phyloP scores from a whole-genome alignment of 2,113 vertebrate genomes.

The Enhydra lutris region DNA sequence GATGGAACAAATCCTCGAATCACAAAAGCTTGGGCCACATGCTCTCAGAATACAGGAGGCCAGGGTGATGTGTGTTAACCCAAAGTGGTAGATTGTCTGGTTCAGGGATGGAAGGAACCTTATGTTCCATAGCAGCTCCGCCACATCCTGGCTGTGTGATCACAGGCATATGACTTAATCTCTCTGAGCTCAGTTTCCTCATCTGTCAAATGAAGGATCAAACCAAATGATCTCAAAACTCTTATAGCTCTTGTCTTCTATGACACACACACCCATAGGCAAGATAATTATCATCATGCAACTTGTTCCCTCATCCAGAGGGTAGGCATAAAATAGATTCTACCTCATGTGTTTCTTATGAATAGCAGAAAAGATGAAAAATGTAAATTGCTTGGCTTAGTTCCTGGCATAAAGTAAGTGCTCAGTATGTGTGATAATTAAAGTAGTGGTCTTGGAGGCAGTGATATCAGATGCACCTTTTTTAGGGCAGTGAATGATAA shows the following conservation, averaged over 20 bases:
- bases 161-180: neutral
- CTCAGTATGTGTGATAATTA: neutral
- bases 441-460: neutral
- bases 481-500: neutral
- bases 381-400: neutral
- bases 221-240: slow-evolving; percentile 18
- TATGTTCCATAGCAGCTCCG: neutral
- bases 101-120: neutral
- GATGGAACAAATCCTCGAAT: neutral
- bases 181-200: neutral
- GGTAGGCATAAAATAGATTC: neutral
- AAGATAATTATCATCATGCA: neutral
- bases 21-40: neutral
- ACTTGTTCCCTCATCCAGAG: neutral
- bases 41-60: neutral
- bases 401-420: neutral
- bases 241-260: neutral
- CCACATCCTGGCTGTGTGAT: neutral
- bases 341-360: neutral
- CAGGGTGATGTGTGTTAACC: neutral
- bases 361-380: neutral
- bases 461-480: neutral
- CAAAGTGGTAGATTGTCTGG: neutral
- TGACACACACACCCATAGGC: neutral
- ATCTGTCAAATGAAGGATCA: neutral